Evolutionary conservation across 1,140 invertebrate genomes (phyloP).

Genomic region (Achroia grisella): DNA sequence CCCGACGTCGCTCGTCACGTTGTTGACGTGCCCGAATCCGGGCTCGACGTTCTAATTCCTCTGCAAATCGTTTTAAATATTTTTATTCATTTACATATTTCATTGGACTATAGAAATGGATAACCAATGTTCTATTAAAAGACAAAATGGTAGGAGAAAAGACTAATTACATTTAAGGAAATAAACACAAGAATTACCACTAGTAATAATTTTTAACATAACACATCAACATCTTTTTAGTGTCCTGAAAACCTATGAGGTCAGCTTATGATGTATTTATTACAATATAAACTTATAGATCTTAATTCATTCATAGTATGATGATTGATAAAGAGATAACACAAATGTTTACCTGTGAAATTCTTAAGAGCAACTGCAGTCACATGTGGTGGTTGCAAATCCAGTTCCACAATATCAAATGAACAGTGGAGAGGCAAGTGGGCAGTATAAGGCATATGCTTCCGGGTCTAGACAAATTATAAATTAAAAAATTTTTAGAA

Average conservation of each 20-base stretch:
- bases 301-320: no score
- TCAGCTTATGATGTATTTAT: no score
- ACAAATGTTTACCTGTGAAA: constrained; percentile 78
- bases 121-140: no score
- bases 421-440: constrained; percentile 93
- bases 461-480: constrained; percentile 44
- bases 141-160: no score
- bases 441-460: constrained; percentile 83
- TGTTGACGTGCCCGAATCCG: constrained; percentile 40
- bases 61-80: constrained; percentile 18
- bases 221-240: background rate
- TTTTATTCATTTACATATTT: no score
- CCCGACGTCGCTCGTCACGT: constrained; percentile 52
- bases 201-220: background rate
- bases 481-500: background rate
- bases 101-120: no score
- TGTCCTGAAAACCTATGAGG: no score
- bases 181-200: no score
- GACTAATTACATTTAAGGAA: no score
- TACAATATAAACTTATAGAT: no score
- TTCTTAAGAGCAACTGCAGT: constrained; percentile 77
- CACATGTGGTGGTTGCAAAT: constrained; percentile 82
- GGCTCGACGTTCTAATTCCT: constrained; percentile 48
- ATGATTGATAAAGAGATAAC: no score
- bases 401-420: constrained; percentile 92